Conservation (phyloP, 1,140 invertebrate species). For the Cecropterus lyciades region DNA sequence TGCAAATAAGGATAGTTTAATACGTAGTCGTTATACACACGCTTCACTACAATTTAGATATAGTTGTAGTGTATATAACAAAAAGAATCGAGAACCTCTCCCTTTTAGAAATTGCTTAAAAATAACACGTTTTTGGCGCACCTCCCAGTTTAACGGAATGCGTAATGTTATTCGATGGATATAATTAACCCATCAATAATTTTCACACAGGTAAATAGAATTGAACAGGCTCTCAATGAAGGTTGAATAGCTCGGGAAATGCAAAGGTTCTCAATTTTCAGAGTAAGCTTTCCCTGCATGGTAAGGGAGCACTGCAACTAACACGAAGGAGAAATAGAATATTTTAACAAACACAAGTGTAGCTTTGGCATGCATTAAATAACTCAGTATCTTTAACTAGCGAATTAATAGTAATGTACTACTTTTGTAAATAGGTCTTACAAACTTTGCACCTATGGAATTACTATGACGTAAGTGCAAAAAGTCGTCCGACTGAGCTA, state of each 20-base stretch:
- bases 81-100: neutral
- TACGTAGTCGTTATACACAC: too few relatives aligned
- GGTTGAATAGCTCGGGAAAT: neutral
- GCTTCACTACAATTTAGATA: too few relatives aligned
- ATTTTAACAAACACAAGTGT: too few relatives aligned
- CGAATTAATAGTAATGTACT: too few relatives aligned
- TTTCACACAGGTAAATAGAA: conserved; percentile 1
- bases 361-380: too few relatives aligned
- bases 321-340: neutral
- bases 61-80: too few relatives aligned
- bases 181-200: conserved; percentile 2
- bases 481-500: too few relatives aligned
- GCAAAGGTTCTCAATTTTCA: neutral
- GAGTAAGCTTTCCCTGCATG: neutral
- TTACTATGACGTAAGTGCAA: too few relatives aligned
- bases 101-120: neutral
- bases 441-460: too few relatives aligned
- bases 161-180: neutral
- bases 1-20: too few relatives aligned
- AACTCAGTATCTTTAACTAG: too few relatives aligned
- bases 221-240: neutral
- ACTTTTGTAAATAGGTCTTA: too few relatives aligned
- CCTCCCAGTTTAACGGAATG: neutral
- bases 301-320: neutral
- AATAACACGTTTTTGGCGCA: neutral